Base-by-base conservation (phyloP, 1,140 invertebrate species). In the Drosophila teissieri region DNA sequence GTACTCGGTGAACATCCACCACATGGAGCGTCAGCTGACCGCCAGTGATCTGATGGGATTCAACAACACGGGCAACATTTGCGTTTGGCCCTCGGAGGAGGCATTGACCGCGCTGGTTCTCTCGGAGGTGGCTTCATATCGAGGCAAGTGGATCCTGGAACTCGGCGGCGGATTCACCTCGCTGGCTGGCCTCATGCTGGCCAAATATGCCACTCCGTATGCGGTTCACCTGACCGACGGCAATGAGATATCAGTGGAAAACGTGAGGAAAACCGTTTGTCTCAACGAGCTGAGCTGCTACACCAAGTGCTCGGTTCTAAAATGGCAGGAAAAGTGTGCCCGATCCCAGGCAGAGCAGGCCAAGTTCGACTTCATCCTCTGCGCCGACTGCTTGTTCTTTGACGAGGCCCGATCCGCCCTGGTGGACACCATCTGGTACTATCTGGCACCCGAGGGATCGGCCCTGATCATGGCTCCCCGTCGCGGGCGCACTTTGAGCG, bases 51-150 rank as follows among this genome's bases (percentile, higher is more conserved):
- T 98, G 22, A 95, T 95, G 91, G 97, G 97, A 1, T 97, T 97
- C 92, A 97, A 98, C 91, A 97, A 97, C 79, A 98, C 97, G 1
- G 97, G 97, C n/a, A 98, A 97, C 92, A 95, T 98, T 3, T 97
- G 96, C 93, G 95, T 98, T 2, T 98, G 97, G 97, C 97, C 97
- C 10, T 97, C 97, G 4, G 97, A 98, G 92, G 97, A 97, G 92
- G 95, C 97, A 8, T 91, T 98, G 27, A 94, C 96, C 2, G 95
- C 96, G 79, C 96, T 96, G 90, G 94, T 95, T 64, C 92, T 97
- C 37, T 94, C 94, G 72, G 95, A 97, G 90, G 92, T 94, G 40
- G 73, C 93, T 4, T 91, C 95, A 17, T 97, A 97, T 85, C 92
- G 93, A 3, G 93, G 93, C 65, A 95, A 95, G 88, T 94, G 92